Evolutionary conservation across 1,140 invertebrate genomes (phyloP).

Genomic region (Drosophila ercepeae): DNA sequence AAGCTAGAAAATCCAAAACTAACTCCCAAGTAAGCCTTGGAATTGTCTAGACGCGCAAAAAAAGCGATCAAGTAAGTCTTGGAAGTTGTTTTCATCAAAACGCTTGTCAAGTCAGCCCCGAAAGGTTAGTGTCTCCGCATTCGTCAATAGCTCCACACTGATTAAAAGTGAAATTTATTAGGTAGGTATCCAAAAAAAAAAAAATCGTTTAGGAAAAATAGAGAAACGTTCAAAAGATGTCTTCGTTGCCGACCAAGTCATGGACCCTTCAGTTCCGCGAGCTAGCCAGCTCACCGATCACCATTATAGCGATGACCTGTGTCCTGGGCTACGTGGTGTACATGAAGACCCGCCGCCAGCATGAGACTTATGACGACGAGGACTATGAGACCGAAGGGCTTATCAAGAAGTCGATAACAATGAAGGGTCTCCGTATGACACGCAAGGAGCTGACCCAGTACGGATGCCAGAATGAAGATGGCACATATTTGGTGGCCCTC

Average conservation of each 20-base stretch:
- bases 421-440: constrained; percentile 10
- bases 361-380: constrained; percentile 55
- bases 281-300: constrained; percentile 23
- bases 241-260: background rate
- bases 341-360: background rate
- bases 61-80: background rate
- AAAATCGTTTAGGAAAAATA: background rate
- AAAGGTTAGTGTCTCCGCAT: background rate
- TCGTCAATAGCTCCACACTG: background rate
- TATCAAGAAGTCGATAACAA: background rate
- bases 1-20: too few relatives aligned
- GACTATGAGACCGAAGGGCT: constrained; percentile 39
- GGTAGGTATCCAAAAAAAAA: background rate
- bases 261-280: constrained; percentile 40
- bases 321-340: constrained; percentile 35
- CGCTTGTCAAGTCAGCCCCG: background rate
- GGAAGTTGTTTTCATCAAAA: background rate
- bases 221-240: constrained; percentile 12
- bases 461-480: constrained; percentile 4
- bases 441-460: constrained; percentile 14
- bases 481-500: constrained; percentile 37
- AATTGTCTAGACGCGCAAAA: background rate
- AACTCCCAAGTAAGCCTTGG: too few relatives aligned
- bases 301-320: constrained; percentile 18
- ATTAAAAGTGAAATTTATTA: background rate